A percentile compares a stretch with the other conserved stretches of the same genome.
Evolutionary conservation across 1,140 invertebrate genomes (phyloP).

Genomic region (Macrocentrus cingulum): DNA sequence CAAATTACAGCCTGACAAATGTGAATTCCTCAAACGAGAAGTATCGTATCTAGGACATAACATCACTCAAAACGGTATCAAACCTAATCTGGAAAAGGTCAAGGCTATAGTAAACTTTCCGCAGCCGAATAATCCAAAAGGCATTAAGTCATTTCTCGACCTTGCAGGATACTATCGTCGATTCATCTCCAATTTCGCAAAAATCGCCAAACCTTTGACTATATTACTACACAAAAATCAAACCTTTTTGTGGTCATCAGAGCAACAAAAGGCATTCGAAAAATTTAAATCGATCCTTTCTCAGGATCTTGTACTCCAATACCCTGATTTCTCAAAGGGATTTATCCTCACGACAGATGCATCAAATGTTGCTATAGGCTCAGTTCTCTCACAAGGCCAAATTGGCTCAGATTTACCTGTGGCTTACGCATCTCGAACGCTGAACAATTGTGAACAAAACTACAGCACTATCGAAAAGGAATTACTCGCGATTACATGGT

Average conservation of each 20-base stretch:
- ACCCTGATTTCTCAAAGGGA: slow-evolving; percentile 1
- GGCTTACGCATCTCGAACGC: not conserved
- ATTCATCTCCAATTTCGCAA: slow-evolving; percentile 7
- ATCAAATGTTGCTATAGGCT: not conserved
- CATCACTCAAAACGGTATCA: slow-evolving; percentile 5
- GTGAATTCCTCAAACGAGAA: not conserved
- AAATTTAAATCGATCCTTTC: not conserved
- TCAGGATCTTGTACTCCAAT: slow-evolving; percentile 7
- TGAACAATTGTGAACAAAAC: not conserved
- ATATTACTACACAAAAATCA: slow-evolving; percentile 7
- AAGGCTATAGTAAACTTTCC: not conserved
- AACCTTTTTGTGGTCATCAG: not conserved
- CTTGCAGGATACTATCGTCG: slow-evolving; percentile 1
- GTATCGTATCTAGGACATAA: slow-evolving; percentile 5
- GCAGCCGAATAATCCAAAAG: not conserved
- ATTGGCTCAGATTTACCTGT: not conserved
- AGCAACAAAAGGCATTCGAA: not conserved
- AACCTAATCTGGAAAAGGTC: slow-evolving; percentile 4
- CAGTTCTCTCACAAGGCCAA: not conserved
- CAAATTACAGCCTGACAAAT: slow-evolving; percentile 3
- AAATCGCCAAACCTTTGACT: slow-evolving; percentile 4
- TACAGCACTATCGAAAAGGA: not conserved
- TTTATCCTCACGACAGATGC: not conserved
- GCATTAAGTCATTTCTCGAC: not conserved
- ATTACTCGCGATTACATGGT: not conserved